Percentiles rank a stretch among this genome's conserved stretches.
Conservation (phyloP, 2,113 vertebrate species). For the Psettodes erumei region DNA sequence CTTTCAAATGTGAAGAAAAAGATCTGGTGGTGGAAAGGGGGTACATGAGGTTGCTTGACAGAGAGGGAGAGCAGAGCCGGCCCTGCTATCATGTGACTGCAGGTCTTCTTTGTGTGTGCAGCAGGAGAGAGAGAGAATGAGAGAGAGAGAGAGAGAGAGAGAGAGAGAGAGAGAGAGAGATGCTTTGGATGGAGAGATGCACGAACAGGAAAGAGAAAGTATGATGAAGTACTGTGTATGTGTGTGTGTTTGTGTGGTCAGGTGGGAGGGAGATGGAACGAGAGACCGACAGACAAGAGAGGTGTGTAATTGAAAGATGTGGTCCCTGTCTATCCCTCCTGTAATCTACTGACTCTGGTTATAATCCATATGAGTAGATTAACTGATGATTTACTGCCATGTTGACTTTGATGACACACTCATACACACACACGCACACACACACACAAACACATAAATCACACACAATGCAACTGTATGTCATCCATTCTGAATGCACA, state of each 20-base stretch:
- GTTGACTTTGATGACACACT: slow-evolving; percentile 23
- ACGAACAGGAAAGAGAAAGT: slow-evolving; percentile 28
- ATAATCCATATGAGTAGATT: slow-evolving; percentile 61
- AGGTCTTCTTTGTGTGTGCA: slow-evolving; percentile 62
- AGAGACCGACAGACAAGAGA: slow-evolving; percentile 15
- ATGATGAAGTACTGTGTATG: slow-evolving; percentile 6
- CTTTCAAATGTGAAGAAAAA: slow-evolving; percentile 32
- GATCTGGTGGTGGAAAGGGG: neutral
- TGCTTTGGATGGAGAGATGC: slow-evolving; percentile 30
- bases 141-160: neutral
- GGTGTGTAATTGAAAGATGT: slow-evolving; percentile 54
- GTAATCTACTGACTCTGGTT: slow-evolving; percentile 54
- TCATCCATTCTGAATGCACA: neutral
- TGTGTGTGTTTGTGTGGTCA: neutral
- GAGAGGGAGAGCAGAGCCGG: slow-evolving; percentile 14
- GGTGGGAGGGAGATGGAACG: neutral
- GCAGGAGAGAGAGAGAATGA: neutral
- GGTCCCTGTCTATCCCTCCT: slow-evolving; percentile 20
- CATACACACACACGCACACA: slow-evolving; percentile 5
- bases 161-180: neutral
- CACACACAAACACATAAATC: slow-evolving; percentile 2
- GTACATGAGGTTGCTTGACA: neutral
- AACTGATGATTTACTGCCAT: slow-evolving; percentile 46
- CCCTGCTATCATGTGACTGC: slow-evolving; percentile 60
- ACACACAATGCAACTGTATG: neutral